Evolutionary conservation across 2,113 vertebrate genomes (phyloP), one percentile per base, ranked within the genome.

Genomic region (Nothobranchius kuhntae): DNA sequence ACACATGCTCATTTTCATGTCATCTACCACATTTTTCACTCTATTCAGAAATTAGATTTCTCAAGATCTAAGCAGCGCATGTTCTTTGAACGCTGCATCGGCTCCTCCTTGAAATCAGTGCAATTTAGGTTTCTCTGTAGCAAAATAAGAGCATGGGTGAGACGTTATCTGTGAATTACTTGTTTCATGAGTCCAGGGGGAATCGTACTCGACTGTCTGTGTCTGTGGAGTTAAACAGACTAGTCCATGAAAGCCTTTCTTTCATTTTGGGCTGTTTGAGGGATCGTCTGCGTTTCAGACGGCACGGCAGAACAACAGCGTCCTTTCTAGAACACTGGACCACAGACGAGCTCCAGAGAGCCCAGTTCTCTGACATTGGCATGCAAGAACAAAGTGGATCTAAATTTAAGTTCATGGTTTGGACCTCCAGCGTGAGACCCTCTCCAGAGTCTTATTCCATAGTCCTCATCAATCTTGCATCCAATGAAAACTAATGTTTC

Each of bases 231-330:
- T 81, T 83, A 86, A 86, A 87, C 76, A 84, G 84, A 90, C 89
- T 89, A 84, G 86, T 89, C 78, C 77, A 89, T 89, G 83, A 90
- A 90, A 89, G 88, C 84, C 61, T 38, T 69, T 84, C 85, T 87
- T 89, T 90, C 84, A 84, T 87, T 86, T 83, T 73, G 72, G 75
- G 61, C 65, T 85, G 80, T 78, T 88, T 61, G 71, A 77, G 85
- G 81, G 84, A 78, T 69, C 26, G 78, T 80, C 71, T 89, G 85
- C 56, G 81, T 82, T 78, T 85, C 83, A 87, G 82, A 73, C 62
- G 82, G 81, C 82, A 77, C 65, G 75, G 47, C 69, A 86, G 87
- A 89, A 89, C 89, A 90, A 89, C 90, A 83, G 80, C 42, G 4
- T 80, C 61, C 84, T 90, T 89, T 89, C 86, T 89, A 84, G 83